Evolutionary conservation across 2,113 vertebrate genomes (phyloP), one percentile per base, ranked within the genome.

Genomic region (Pomatorhinus ruficollis): DNA sequence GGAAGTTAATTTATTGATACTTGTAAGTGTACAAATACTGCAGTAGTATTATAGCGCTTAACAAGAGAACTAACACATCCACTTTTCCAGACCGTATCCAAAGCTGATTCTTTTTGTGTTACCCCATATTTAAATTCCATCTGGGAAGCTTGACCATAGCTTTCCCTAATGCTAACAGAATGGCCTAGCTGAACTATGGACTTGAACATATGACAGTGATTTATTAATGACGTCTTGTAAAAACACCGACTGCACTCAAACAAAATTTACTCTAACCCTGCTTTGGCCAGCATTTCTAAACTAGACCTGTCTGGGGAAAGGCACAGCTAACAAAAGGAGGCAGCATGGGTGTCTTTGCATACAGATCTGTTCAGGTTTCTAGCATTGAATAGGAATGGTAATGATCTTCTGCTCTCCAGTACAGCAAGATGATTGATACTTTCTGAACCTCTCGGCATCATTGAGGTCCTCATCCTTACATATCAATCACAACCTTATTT

Each of bases 71-170:
- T 47, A 72, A 65, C 33, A 52, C 4, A 37, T 15, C 37, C 37
- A 37, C 22, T 63, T 93, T 74, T 60, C 59, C 28, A 18, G 37
- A 40, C 21, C 0, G 0, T 14, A 12, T 15, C 28, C 7, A 7
- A 69, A 92, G 47, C 6, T 33, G 30, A 54, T 45, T 27, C 18
- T 56, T 57, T 72, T 33, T 56, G 6, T 52, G 31, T 14, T 74
- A 57, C 5, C 9, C 6, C 4, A 5, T n/a, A 70, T 50, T 79
- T 89, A 71, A 89, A 69, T 40, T 80, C 20, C 71, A 57, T 28
- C 17, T 63, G 42, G 54, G n/a, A 89, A 83, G 9, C 19, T 8
- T 24, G 12, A 39, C 27, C 7, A 13, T 3, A 23, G 17, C 50
- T 84, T 53, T 78, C 16, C 20, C 13, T 54, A 40, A 47, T n/a